A percentile compares a stretch with the other conserved stretches of the same genome.
phyloP scores from a whole-genome alignment of 2,113 vertebrate species.

The Colistium nudipinnis region DNA sequence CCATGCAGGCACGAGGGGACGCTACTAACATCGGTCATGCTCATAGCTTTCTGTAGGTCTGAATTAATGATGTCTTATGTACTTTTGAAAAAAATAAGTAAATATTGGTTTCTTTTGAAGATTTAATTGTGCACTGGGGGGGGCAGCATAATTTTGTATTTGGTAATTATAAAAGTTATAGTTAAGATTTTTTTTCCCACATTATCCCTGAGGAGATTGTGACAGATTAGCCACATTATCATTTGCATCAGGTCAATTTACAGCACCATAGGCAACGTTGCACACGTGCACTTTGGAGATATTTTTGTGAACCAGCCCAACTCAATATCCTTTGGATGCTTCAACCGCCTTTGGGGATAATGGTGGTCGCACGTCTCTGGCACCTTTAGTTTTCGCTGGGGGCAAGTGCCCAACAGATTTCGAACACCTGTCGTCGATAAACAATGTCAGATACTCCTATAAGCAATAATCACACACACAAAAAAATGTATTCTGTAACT shows the following conservation, averaged over 20 bases:
- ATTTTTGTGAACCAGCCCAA: too few species aligned
- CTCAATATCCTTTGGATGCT: too few species aligned
- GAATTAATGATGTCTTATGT: constrained; percentile 8
- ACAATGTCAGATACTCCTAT: neutral
- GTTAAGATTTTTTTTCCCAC: too few species aligned
- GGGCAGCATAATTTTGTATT: too few species aligned
- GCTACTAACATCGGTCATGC: constrained; percentile 1
- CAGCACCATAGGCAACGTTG: too few species aligned
- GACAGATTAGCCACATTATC: too few species aligned
- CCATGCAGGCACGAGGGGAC: neutral
- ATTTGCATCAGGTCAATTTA: too few species aligned
- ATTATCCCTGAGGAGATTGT: too few species aligned
- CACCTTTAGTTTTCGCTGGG: too few species aligned
- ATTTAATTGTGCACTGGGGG: neutral
- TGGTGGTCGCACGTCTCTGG: neutral
- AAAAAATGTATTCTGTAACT: neutral
- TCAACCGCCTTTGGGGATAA: too few species aligned
- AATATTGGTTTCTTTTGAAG: neutral
- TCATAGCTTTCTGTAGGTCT: neutral
- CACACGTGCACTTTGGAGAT: too few species aligned
- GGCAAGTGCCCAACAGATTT: neutral
- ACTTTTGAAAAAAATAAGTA: neutral
- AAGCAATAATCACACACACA: neutral
- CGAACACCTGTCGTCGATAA: neutral
- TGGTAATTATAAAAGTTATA: too few species aligned